These are phyloP conservation scores for Carlito syrichta DNA, from an alignment of 2,113 vertebrate species.

Conservation along the genomic window DNA sequence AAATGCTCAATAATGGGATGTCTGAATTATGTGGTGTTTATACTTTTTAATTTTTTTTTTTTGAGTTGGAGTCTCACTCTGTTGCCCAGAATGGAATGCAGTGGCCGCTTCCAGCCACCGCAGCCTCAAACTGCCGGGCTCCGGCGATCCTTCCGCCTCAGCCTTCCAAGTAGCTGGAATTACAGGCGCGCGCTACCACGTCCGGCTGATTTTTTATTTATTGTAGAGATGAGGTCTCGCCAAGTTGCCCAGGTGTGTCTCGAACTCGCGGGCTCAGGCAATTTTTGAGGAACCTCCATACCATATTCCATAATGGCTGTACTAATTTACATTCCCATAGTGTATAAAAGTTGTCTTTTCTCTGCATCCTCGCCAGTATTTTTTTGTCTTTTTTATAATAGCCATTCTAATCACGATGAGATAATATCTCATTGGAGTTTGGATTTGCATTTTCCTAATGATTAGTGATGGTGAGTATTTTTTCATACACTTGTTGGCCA, in stretches of 20 bases:
- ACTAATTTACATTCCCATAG: neutral
- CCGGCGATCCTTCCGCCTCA: too few relatives aligned
- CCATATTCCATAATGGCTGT: neutral
- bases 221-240: too few relatives aligned
- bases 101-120: too few relatives aligned
- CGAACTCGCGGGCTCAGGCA: too few relatives aligned
- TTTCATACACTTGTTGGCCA: neutral
- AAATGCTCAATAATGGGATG: neutral
- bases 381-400: neutral
- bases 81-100: too few relatives aligned
- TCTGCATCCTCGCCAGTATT: neutral
- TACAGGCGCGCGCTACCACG: too few relatives aligned
- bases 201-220: too few relatives aligned
- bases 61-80: too few relatives aligned
- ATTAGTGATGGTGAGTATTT: neutral
- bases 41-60: too few relatives aligned
- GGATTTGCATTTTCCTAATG: neutral
- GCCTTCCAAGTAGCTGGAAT: too few relatives aligned
- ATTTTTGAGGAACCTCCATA: neutral
- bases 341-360: neutral
- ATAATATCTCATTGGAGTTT: neutral
- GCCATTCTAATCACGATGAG: neutral
- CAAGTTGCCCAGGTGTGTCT: too few relatives aligned
- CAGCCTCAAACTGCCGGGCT: too few relatives aligned
- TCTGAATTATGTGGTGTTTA: neutral